Evolutionary conservation across 2,888 invertebrate genomes (phyloP), one percentile per base, ranked within the genome.

Genomic region (Agrochola lychnidis): DNA sequence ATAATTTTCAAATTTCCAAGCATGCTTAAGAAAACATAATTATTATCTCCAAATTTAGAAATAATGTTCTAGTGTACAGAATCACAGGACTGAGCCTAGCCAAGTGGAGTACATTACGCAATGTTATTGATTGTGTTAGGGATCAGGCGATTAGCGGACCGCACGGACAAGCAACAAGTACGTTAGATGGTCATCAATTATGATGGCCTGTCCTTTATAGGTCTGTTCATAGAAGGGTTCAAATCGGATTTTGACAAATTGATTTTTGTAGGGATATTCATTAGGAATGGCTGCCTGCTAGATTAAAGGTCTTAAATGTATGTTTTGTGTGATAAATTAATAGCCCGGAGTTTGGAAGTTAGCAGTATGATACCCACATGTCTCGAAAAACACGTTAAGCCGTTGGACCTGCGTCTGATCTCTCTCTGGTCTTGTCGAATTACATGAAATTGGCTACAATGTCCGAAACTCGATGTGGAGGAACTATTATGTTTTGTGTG

Each of bases 91-190:
- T 62, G 7, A 61, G 63, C 30, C n/a, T 19, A 62, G 42, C 48
- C 45, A 57, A 40, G 36, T 56, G 40, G 45, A 83, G 72, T 40
- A 40, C 64, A 76, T 79, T 66, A 62, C 67, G n/a, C 56, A 14
- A 56, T 40, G 53, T 70, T 75, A 85, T 77, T 77, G 75, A 82
- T 79, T 69, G 75, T 79, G 72, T 84, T 53, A 59, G 40, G 22
- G 19, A 16, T 51, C 62, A 64, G 10, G 25, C 30, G 63, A 87
- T 78, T 76, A 78, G 67, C 61, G 45, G 12, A 51, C 56, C 57
- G 45, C 75, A n/a, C 48, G 48, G 61, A 36, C 16, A 42, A 85
- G 85, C 87, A 87, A 85, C 85, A 81, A 78, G 87, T 85, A 61
- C 56, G n/a, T 69, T 85, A 71, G 81, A 57, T 22, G 68, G 25